Evolutionary conservation across 1,140 invertebrate species (phyloP).

Genomic region (Drosophila parvula): DNA sequence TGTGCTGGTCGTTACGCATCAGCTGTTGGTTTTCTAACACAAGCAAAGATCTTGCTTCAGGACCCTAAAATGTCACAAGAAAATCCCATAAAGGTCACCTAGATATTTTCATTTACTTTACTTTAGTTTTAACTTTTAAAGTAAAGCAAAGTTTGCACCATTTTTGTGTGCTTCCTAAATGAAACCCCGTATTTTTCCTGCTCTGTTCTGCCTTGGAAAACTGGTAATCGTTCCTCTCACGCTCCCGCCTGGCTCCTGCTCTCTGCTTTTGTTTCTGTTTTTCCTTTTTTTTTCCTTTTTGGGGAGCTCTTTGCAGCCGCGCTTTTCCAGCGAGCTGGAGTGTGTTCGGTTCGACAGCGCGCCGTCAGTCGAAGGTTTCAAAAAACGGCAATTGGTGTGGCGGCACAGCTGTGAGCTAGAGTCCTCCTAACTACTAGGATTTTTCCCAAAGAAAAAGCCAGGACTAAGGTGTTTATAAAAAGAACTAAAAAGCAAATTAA

Average conservation of each 20-base stretch:
- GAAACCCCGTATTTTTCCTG: slow-evolving; percentile 45
- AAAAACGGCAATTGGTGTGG: slow-evolving; percentile 51
- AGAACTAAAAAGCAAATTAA: neutral
- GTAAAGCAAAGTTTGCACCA: neutral
- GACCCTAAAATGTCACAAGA: neutral
- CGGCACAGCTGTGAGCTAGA: slow-evolving; percentile 40
- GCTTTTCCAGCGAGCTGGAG: slow-evolving; percentile 33
- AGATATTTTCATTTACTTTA: neutral
- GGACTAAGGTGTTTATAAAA: neutral
- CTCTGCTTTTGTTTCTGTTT: slow-evolving; percentile 19
- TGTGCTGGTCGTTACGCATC: slow-evolving; percentile 45
- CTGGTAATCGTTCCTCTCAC: slow-evolving; percentile 3
- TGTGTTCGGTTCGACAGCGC: slow-evolving; percentile 30
- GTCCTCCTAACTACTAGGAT: neutral
- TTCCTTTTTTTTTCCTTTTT: slow-evolving; percentile 7
- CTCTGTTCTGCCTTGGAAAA: slow-evolving; percentile 34
- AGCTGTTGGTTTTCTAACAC: slow-evolving; percentile 23
- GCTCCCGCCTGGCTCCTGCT: neutral
- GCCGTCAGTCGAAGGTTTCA: slow-evolving; percentile 44
- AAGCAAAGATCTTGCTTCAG: fast-evolving
- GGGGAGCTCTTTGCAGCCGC: slow-evolving; percentile 43
- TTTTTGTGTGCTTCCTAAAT: neutral
- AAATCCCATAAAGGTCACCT: neutral
- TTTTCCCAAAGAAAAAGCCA: neutral
- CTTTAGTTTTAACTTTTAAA: neutral